Percentiles rank a stretch among this genome's conserved stretches.
Evolutionary conservation across 2,113 vertebrate species (phyloP).

Genomic region (Callopanchax toddi): DNA sequence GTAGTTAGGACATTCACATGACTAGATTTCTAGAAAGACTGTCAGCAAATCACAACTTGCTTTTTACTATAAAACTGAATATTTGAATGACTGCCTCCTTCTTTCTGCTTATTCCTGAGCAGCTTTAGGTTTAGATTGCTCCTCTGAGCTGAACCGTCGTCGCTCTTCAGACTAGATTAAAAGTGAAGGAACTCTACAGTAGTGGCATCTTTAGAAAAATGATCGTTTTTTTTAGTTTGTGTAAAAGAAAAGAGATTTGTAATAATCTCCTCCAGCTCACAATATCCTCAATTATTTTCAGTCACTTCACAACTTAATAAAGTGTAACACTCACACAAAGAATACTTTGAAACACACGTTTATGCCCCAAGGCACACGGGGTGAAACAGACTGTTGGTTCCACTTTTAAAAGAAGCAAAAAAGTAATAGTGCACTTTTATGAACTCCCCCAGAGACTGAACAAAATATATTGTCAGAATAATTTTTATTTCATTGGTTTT

Average conservation of each 20-base stretch:
- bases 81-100: conserved; percentile 39
- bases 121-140: conserved; percentile 33
- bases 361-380: background rate
- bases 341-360: background rate
- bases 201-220: conserved; percentile 64
- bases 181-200: conserved; percentile 35
- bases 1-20: background rate
- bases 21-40: conserved; percentile 20
- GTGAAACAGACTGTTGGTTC: background rate
- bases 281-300: conserved; percentile 59
- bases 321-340: conserved; percentile 15
- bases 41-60: conserved; percentile 48
- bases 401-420: background rate
- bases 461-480: background rate
- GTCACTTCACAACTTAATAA: conserved; percentile 51
- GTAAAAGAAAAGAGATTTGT: conserved; percentile 57
- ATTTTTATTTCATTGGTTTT: background rate
- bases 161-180: conserved; percentile 49
- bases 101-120: conserved; percentile 26
- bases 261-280: conserved; percentile 60
- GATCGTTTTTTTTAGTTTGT: conserved; percentile 64
- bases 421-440: conserved; percentile 22
- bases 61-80: conserved; percentile 55
- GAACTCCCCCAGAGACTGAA: background rate
- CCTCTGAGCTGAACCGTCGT: conserved; percentile 25